Evolutionary conservation across 2,113 vertebrate species (phyloP).

Genomic region (Opisthocomus hoazin): DNA sequence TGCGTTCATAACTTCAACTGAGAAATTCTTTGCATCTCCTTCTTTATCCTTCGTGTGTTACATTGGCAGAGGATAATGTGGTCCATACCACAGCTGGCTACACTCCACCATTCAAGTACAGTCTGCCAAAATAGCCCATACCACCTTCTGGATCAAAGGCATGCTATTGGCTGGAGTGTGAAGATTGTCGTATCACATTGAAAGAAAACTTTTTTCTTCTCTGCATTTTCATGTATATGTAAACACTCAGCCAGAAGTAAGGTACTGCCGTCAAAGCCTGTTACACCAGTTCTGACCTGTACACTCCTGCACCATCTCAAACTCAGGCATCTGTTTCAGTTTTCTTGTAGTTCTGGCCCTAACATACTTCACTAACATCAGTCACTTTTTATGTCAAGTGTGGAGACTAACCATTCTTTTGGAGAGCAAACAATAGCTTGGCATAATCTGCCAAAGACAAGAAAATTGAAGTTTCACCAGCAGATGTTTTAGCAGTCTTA

Average conservation of each 20-base stretch:
- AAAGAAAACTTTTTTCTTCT: background rate
- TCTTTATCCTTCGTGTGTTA: background rate
- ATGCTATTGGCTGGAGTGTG: background rate
- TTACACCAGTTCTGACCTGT: background rate
- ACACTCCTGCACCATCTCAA: fast-evolving
- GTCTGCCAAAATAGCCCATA: background rate
- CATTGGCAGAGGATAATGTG: background rate
- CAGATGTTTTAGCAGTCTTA: background rate
- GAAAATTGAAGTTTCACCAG: background rate
- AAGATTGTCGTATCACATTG: fast-evolving
- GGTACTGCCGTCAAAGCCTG: background rate
- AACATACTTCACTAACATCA: background rate
- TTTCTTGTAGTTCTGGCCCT: background rate
- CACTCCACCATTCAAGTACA: background rate
- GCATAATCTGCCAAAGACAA: background rate
- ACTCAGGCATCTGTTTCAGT: background rate
- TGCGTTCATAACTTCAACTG: background rate
- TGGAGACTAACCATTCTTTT: background rate
- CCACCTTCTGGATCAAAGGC: background rate
- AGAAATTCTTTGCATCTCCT: background rate
- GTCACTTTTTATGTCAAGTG: background rate
- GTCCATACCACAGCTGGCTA: background rate
- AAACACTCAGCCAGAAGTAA: background rate
- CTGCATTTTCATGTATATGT: background rate
- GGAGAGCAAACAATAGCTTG: background rate